Evolutionary conservation across 1,140 invertebrate genomes (phyloP), one percentile per base, ranked within the genome.

Genomic region (Papilio helenus): DNA sequence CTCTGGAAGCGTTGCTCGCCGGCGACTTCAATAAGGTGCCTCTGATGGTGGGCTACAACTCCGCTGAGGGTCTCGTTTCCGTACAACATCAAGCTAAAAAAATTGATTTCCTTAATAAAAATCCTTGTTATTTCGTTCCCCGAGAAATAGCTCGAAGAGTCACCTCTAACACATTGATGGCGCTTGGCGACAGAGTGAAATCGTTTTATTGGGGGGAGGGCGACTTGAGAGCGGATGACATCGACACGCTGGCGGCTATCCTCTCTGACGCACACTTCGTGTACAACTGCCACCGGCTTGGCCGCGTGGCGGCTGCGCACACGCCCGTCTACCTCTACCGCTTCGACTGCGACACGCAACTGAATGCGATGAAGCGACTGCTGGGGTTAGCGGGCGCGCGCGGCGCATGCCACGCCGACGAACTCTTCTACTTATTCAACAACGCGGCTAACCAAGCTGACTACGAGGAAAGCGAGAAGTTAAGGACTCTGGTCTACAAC

Each of bases 401-500:
- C 85, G 95, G 96, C 23, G 93, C 93, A 2, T 95, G 94, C 80
- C 96, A 97, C 81, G 95, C 94, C 2, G 96, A 97, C 81, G 96
- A 96, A 79, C 79, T 96, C 10, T 95, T 95, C 79, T 96, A 96
- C 86, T 84, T 96, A 23, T 96, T 96, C 84, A 92, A 95, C 79
- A 95, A 91, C 51, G 86, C 92, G 85, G 82, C 95, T 26, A 92
- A 92, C 5, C 80, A 79, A 51, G 77, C 81, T 14, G 82, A 89
- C 18, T 90, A 93, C 61, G 84, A 90, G 76, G 86, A 87, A 9
- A 79, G 86, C 12, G 80, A 86, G 8, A 90, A 90, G 61, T 55
- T 89, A 39, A 88, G 93, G 77, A 82, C 85, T 20, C 84, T 89
- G 74, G 81, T 86, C 42, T 79, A 78, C 80, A 83, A 74, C 14